Base-by-base conservation (phyloP, 2,888 invertebrate species). In the Mechanitis messenoides region DNA sequence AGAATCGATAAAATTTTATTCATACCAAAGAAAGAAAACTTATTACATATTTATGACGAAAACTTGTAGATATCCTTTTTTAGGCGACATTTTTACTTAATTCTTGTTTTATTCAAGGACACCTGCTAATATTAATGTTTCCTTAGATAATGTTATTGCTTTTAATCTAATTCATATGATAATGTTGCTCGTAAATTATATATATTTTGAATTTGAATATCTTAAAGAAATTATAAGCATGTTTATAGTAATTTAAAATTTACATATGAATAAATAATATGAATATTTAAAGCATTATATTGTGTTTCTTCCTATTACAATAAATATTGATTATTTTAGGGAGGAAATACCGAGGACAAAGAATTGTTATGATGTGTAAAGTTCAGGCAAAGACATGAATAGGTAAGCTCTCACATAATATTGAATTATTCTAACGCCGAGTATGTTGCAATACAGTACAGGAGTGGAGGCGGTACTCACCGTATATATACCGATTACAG, bases 401-500 rank as follows among this genome's bases (percentile, higher is more conserved):
- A 70, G 73, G 75, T 74, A 76, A 72, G 70, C 75, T 75, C 74
- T 76, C 73, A 76, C 79, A 84, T 80, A 79, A 80, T 81, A 80
- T 83, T 81, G 80, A 81, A 81, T 86, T 83, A 84, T 84, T 82
- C 74, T 78, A 83, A 81, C 79, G 80, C 77, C 72, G 74, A 74
- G 68, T 75, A 77, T 89, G 85, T 83, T 85, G 89, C 84, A 90
- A 90, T 83, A 79, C 66, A 70, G 75, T 77, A 77, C 78, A 76
- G 82, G 74, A 83, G 87, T 87, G 88, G 88, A 87, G 85, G 83
- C 79, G 75, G 77, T 66, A 76, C 69, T 79, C 79, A 71, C 73
- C 74, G 79, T 78, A 77, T 86, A 88, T 84, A 89, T 82, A 87
- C 87, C 82, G 85, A 85, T 84, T 78, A 62, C 80, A 76, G 72